Base-by-base conservation (phyloP, 2,113 vertebrate genomes). In the Urocolius indicus region DNA sequence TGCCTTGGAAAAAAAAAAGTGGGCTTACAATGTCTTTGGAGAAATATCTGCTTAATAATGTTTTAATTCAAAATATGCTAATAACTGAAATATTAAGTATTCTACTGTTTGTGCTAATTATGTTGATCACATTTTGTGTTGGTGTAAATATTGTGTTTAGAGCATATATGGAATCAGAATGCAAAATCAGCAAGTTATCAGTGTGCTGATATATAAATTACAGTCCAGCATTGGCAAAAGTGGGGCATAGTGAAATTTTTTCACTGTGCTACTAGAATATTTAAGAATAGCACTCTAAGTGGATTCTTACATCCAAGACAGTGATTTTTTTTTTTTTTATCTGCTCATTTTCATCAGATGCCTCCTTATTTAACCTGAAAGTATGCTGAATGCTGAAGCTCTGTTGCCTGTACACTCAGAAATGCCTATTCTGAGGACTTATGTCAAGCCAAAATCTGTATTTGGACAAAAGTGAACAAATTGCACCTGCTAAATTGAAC, bases 51-150 rank as follows among this genome's bases (percentile, higher is more conserved):
- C 59, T 82, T 91, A 96, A 82, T 93, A 95, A 93, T 87, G 73
- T 94, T 95, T 95, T 90, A 95, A 90, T 96, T 95, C 93, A 95
- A 94, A 94, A 89, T 95, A 96, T 93, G 74, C 55, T 94, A 94
- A 96, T 94, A 93, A 83, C 74, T 8, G 83, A 95, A 91, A 88
- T 95, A 93, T 87, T 93, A 93, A 93, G 34, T 27, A 80, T 87
- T 84, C 38, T 89, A 88, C 85, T 92, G 65, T 91, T 96, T 94
- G 86, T 90, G 84, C 74, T 96, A 92, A 92, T 96, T 91, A 95
- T 2, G 48, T 55, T 87, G 80, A 86, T 95, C 92, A 84, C 68
- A 58, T 80, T 89, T 96, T 85, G 89, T 94, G 78, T 80, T 91
- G 71, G 87, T 94, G 59, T 95, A 95, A 95, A 95, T 95, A 95